Base-by-base conservation (phyloP, 2,797 vertebrate species). In the Sandelia bainsii region DNA sequence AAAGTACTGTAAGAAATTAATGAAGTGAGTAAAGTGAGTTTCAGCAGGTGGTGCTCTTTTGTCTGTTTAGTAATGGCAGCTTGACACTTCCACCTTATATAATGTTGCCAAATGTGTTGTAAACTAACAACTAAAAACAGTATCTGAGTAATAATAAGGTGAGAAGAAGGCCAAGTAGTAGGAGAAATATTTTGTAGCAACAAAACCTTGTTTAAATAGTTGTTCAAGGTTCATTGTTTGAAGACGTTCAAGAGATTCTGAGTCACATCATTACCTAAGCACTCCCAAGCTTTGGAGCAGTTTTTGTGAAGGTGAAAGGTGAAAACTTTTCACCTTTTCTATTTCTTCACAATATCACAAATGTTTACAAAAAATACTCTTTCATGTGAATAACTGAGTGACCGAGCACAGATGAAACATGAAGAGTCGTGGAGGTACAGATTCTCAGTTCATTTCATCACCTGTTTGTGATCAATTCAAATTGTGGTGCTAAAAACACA, bases 31-130 rank as follows among this genome's bases (percentile, higher is more conserved):
- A 37, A 71, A 60, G 51, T 29, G 42, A 63, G 42, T 67, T 77
- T 87, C 70, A 76, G 72, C 70, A 82, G 82, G 79, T 70, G 80
- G 75, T 74, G 81, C 70, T 82, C 75, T 85, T 84, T 62, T 72
- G 75, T 81, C 49, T 75, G 6, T 59, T 46, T 11, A 64, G 25
- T 14, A 37, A 16, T 1, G 12, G 39, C 1, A 2, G 23, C 11
- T 10, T 23, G n/a, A 22, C 46, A 49, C n/a, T 22, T 9, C 19
- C 20, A 10, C 1, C 45, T n/a, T 20, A 9, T 20, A 8, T 20
- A 46, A 63, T 34, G 25, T 22, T 56, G 39, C 3, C 1, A 67
- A 8, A 32, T 57, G 13, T 51, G 20, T 20, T 13, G 4, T 23
- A 22, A 69, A 59, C 40, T 29, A 3, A 1, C 11, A 5, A 13